These are phyloP conservation scores for Callosobruchus maculatus DNA, from an alignment of 2,888 invertebrate genomes.

Conservation along the genomic window DNA sequence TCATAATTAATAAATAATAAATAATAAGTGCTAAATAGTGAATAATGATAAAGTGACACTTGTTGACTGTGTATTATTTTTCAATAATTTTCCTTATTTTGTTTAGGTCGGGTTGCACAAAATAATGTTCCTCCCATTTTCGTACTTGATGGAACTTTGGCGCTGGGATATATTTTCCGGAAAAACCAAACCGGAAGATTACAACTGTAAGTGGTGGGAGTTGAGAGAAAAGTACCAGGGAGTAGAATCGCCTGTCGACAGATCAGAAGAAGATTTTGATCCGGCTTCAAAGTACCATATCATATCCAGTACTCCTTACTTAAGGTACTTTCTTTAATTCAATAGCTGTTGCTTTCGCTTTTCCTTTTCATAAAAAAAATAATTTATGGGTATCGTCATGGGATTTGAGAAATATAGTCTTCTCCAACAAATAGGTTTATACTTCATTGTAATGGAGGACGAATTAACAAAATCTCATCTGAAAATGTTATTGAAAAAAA, in stretches of 20 bases:
- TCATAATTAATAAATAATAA: no score
- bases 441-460: no score
- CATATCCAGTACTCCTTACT: slow-evolving; percentile 61
- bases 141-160: slow-evolving; percentile 65
- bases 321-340: slow-evolving; percentile 51
- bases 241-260: slow-evolving; percentile 59
- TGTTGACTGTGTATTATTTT: background rate
- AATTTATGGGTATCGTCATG: no score
- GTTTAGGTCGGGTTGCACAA: slow-evolving; percentile 58
- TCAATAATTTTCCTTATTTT: slow-evolving; percentile 3
- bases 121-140: slow-evolving; percentile 67
- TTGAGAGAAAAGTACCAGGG: slow-evolving; percentile 60
- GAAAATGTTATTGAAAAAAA: no score
- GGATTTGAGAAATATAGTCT: no score
- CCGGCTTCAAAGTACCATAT: slow-evolving; percentile 69
- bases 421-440: no score
- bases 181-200: slow-evolving; percentile 55
- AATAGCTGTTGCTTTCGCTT: no score
- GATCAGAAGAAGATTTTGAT: slow-evolving; percentile 63
- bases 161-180: slow-evolving; percentile 67
- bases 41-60: no score
- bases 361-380: no score
- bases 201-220: slow-evolving; percentile 66
- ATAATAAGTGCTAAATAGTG: no score
- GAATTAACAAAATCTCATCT: no score